A percentile compares a stretch with the other conserved stretches of the same genome.
These are phyloP conservation scores for Cichladusa arquata DNA, from an alignment of 2,113 vertebrate genomes.

Conservation along the genomic window DNA sequence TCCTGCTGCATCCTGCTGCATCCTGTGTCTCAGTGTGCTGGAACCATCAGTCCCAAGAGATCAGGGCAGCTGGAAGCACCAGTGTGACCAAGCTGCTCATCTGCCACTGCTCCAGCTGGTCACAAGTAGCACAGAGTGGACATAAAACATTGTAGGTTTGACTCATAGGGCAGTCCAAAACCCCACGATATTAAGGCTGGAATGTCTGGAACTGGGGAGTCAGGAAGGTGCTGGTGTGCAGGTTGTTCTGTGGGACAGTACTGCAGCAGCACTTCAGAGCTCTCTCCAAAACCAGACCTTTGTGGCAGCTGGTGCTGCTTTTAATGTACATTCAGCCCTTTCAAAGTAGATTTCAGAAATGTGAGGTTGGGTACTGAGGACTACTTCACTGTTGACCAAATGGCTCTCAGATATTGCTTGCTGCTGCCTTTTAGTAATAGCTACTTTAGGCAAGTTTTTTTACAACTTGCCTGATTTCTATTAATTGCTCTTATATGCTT, in stretches of 20 bases:
- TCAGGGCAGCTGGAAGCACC: not conserved
- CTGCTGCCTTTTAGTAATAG: not conserved
- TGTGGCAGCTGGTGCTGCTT: not conserved
- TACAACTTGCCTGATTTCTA: not conserved
- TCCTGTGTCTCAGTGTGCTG: fast-evolving
- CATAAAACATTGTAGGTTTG: not conserved
- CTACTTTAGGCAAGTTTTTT: not conserved
- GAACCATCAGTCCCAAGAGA: not conserved
- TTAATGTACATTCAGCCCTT: not conserved
- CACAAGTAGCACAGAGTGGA: not conserved
- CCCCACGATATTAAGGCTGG: fast-evolving
- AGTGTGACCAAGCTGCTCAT: not conserved
- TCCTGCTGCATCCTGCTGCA: not conserved
- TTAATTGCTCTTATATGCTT: not conserved
- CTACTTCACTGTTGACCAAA: not conserved
- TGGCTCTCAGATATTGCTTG: not conserved
- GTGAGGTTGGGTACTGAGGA: not conserved
- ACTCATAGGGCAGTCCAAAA: not conserved
- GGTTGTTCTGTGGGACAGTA: not conserved
- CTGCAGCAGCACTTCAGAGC: not conserved
- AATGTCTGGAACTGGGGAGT: not conserved
- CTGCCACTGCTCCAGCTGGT: not conserved
- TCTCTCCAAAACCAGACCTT: not conserved
- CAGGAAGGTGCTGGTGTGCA: not conserved
- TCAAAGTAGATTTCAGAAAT: not conserved